Base-by-base conservation (phyloP, 2,888 invertebrate species). In the Himalopsyche japonica region DNA sequence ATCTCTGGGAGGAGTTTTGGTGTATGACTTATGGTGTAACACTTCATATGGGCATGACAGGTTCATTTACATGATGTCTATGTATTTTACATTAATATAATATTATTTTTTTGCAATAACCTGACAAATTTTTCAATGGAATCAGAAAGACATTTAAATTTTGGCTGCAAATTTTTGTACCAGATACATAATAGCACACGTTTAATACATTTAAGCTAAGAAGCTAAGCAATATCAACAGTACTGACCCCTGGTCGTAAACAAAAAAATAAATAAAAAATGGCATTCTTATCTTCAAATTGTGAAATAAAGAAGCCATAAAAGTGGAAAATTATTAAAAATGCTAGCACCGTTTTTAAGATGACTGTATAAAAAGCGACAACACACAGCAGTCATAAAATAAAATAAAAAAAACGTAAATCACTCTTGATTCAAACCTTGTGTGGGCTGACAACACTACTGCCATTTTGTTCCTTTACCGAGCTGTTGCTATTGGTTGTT, bases 381-480 rank as follows among this genome's bases (percentile, higher is more conserved):
- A 20, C 57, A 57, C 57, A 57, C 57, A 57, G 24, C 20, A 57
- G 57, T 57, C 57, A 24, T 24, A 57, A 20, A 24, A 20, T 57
- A 57, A 18, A 57, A 2, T n/a, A 30, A 34, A 32, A 70, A 24
- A 70, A 70, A 70, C 70, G 32, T 32, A 76, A 76, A 32, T 30
- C 32, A 77, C 47, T 82, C 80, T 76, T 48, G 20, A n/a, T 81
- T 85, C 89, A 86, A 89, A 93, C 93, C 91, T 91, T 92, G 57
- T 91, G 91, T 70, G 93, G 79, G 90, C 89, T 49, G 84, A 79
- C 24, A 57, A 57, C 57, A 57, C 57, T 57, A 78, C 81, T 70
- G 24, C 49, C 80, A 48, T 37, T 83, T 34, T 49, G 47, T 24
- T 83, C 80, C 37, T 82, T 83, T 43, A 77, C 76, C 5, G 84